Evolutionary conservation across 2,113 vertebrate genomes (phyloP).

Genomic region (Struthidea cinerea): DNA sequence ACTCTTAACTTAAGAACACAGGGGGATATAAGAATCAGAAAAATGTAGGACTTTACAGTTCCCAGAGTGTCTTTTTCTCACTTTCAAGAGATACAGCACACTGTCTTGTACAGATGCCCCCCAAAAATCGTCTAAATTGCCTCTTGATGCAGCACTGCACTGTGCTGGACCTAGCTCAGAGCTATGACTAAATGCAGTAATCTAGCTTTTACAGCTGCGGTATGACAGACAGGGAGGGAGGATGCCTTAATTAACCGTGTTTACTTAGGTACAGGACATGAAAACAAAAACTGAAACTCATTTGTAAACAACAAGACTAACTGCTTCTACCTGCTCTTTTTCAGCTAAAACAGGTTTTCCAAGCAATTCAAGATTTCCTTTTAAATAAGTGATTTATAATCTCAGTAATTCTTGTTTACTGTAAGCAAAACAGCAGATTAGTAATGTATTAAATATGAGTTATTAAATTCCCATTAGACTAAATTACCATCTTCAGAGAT

Average conservation of each 20-base stretch:
- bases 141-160: background rate
- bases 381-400: conserved; percentile 71
- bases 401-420: conserved; percentile 70
- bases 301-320: conserved; percentile 50
- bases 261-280: conserved; percentile 42
- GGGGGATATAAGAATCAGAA: background rate
- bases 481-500: conserved; percentile 73
- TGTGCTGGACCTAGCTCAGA: background rate
- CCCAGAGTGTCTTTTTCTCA: background rate
- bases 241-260: conserved; percentile 40
- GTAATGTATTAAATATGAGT: conserved; percentile 77
- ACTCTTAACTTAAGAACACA: background rate
- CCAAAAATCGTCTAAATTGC: background rate
- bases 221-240: background rate
- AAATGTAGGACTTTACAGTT: background rate
- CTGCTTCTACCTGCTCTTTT: conserved; percentile 61
- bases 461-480: conserved; percentile 80
- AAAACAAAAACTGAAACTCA: conserved; percentile 56
- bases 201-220: conserved; percentile 20
- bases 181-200: conserved; percentile 10
- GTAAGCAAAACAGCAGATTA: conserved; percentile 74
- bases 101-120: background rate
- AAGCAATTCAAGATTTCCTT: conserved; percentile 28
- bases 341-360: conserved; percentile 38
- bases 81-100: background rate